A percentile compares a stretch with the other conserved stretches of the same genome.
phyloP scores from a whole-genome alignment of 1,140 invertebrate species.

The Helicorthomorpha holstii region DNA sequence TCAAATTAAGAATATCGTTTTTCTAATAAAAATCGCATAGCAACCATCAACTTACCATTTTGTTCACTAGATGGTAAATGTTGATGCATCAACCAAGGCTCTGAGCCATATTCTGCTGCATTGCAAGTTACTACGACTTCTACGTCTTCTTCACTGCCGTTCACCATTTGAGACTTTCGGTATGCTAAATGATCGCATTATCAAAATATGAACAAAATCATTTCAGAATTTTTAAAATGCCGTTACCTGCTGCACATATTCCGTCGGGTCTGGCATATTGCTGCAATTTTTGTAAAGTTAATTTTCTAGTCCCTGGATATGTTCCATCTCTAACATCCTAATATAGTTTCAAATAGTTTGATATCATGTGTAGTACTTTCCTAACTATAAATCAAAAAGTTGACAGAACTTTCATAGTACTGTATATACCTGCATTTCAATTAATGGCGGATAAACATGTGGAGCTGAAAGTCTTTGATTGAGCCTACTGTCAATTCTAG shows the following conservation, averaged over 20 bases:
- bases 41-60: neutral
- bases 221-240: neutral
- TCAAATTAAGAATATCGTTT: neutral
- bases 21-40: neutral
- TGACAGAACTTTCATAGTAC: neutral
- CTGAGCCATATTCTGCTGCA: neutral
- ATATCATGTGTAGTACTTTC: neutral
- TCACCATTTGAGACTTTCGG: neutral
- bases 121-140: neutral
- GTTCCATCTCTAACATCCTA: constrained; percentile 1
- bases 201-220: neutral
- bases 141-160: neutral
- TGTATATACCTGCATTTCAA: neutral
- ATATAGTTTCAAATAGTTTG: neutral
- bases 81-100: neutral
- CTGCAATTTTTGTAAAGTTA: neutral
- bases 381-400: neutral
- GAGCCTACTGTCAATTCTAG: neutral
- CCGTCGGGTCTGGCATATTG: neutral
- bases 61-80: neutral
- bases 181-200: neutral
- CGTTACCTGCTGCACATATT: constrained; percentile 1
- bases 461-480: neutral
- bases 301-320: constrained; percentile 1
- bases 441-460: neutral